These are phyloP conservation scores for Catostylus mosaicus DNA, from an alignment of 30 jellyfish, hydroid and myxozoan species.

Conservation along the genomic window DNA sequence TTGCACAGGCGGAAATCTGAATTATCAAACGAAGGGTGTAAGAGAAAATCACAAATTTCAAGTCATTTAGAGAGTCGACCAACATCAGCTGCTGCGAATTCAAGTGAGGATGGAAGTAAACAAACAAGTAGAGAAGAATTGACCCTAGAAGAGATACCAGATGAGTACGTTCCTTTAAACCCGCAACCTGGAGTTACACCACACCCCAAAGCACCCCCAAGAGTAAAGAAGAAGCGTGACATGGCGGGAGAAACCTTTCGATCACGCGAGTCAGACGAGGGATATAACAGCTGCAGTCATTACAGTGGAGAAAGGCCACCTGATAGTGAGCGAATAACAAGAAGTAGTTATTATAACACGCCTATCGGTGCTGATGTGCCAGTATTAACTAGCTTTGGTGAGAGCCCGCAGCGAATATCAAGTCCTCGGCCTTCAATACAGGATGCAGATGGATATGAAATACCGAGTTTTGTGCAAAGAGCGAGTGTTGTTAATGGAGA, in stretches of 20 bases:
- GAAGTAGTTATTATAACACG: conserved; percentile 35
- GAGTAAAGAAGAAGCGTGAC: conserved; percentile 40
- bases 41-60: conserved; percentile 1
- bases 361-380: conserved; percentile 47
- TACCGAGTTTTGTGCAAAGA: conserved; percentile 67
- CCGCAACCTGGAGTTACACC: neutral
- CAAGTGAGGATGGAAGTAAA: neutral
- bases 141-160: neutral
- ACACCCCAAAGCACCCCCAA: conserved; percentile 63
- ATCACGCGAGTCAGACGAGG: conserved; percentile 87
- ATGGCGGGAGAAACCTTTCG: conserved; percentile 40
- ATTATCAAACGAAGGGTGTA: neutral
- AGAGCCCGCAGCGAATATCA: conserved; percentile 49
- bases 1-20: neutral
- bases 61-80: neutral
- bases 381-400: conserved; percentile 47
- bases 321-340: conserved; percentile 19
- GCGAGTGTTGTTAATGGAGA: conserved; percentile 49
- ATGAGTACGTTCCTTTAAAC: conserved; percentile 31
- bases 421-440: conserved; percentile 75
- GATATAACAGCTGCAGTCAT: conserved; percentile 91
- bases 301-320: conserved; percentile 90
- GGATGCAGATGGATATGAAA: conserved; percentile 95
- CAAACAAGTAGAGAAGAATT: neutral
- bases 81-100: neutral